Percentiles rank a stretch among this genome's conserved stretches.
Conservation (phyloP, 2,888 invertebrate genomes). For the Philereme transversata region DNA sequence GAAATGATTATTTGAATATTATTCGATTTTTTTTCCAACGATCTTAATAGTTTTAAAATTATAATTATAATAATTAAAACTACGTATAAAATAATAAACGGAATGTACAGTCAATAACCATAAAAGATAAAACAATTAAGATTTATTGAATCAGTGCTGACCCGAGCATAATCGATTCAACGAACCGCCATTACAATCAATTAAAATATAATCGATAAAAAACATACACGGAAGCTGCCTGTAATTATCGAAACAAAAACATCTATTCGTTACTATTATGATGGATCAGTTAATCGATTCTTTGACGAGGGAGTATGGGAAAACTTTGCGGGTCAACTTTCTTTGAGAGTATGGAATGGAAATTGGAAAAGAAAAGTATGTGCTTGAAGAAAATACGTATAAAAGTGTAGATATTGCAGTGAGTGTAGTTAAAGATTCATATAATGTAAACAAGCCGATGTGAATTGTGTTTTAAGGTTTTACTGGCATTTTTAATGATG, state of each 20-base stretch:
- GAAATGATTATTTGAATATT: not conserved
- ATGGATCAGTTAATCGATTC: conserved; percentile 63
- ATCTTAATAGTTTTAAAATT: too few relatives aligned
- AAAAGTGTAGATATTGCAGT: not conserved
- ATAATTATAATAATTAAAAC: too few relatives aligned
- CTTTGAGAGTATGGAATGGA: conserved; percentile 47
- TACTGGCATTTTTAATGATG: too few relatives aligned
- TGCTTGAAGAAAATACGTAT: not conserved
- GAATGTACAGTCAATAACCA: conserved; percentile 3
- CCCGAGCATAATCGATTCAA: conserved; percentile 64
- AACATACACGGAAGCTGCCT: conserved; percentile 68
- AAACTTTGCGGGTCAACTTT: conserved; percentile 69
- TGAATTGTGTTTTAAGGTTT: too few relatives aligned
- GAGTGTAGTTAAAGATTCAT: too few relatives aligned
- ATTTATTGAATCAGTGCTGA: conserved; percentile 51
- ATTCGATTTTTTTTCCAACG: not conserved
- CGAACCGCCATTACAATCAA: conserved; percentile 64
- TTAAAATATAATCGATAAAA: conserved; percentile 67
- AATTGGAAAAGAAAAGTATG: conserved; percentile 23
- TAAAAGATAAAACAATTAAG: conserved; percentile 14
- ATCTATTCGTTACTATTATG: conserved; percentile 60
- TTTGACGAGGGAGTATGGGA: conserved; percentile 66
- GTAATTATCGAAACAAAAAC: conserved; percentile 66
- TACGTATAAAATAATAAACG: too few relatives aligned
- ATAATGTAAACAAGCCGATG: too few relatives aligned